These are phyloP conservation scores for Rapana venosa DNA, from an alignment of 2,888 invertebrate species.

Conservation along the genomic window DNA sequence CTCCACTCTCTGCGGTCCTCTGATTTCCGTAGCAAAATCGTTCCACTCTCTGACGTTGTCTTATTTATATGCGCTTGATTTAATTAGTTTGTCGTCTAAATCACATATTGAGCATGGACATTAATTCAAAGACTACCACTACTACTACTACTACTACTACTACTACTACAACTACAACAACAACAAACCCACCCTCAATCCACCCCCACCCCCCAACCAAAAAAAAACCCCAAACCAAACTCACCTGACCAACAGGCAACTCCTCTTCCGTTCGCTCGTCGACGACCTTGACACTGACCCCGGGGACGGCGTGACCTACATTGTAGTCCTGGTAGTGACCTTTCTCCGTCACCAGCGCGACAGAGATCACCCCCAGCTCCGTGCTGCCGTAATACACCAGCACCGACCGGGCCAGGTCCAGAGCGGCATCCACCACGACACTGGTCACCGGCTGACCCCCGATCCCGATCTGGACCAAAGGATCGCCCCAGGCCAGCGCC, in stretches of 20 bases:
- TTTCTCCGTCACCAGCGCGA: background rate
- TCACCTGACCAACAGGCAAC: background rate
- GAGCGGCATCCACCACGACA: background rate
- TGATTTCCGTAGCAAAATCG: too few species aligned
- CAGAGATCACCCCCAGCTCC: background rate
- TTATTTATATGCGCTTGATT: too few species aligned
- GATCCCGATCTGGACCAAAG: background rate
- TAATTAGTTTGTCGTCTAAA: too few species aligned
- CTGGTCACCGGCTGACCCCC: slow-evolving; percentile 16
- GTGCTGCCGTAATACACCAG: background rate
- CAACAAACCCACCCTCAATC: background rate
- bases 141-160: too few species aligned
- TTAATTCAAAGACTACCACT: too few species aligned
- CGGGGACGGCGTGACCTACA: background rate
- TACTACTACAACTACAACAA: background rate
- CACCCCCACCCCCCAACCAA: background rate
- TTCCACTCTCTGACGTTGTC: too few species aligned
- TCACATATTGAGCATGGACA: too few species aligned
- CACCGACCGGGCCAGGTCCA: background rate
- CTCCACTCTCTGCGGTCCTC: too few species aligned
- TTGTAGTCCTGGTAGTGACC: slow-evolving; percentile 22
- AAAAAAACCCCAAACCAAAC: background rate
- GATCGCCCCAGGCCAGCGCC: background rate
- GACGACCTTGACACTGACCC: slow-evolving; percentile 24
- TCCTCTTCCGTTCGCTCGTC: background rate